Conservation (phyloP, 1,140 invertebrate species). For the Drosophila cardini region DNA sequence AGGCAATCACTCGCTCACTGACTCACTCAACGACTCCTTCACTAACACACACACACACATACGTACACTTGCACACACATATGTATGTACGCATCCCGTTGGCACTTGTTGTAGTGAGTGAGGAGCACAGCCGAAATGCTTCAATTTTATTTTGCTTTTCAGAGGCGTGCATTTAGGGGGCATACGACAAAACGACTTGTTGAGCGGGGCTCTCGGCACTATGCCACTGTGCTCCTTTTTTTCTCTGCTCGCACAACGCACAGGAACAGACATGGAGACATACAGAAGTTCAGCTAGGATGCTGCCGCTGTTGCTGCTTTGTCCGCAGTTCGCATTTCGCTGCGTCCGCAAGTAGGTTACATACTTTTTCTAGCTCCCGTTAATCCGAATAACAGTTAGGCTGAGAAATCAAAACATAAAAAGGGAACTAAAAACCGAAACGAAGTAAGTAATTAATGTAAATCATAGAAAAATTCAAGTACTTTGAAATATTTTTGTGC, state of each 20-base stretch:
- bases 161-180: slow-evolving; percentile 1
- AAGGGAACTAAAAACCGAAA: not conserved
- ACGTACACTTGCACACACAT: not conserved
- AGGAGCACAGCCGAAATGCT: slow-evolving; percentile 25
- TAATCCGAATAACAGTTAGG: slow-evolving; percentile 4
- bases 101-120: not conserved
- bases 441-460: slow-evolving; percentile 25
- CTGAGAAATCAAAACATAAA: not conserved
- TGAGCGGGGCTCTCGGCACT: not conserved
- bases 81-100: slow-evolving; percentile 17
- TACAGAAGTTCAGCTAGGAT: slow-evolving; percentile 41
- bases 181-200: slow-evolving; percentile 13
- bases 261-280: slow-evolving; percentile 14
- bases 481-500: no score
- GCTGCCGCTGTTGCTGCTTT: slow-evolving; percentile 55
- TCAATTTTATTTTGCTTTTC: not conserved
- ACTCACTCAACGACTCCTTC: slow-evolving; percentile 10
- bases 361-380: slow-evolving; percentile 57
- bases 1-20: slow-evolving; percentile 54
- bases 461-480: not conserved
- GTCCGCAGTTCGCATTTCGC: slow-evolving; percentile 65
- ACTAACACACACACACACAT: slow-evolving; percentile 4
- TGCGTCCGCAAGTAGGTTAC: slow-evolving; percentile 79
- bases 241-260: slow-evolving; percentile 21
- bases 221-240: slow-evolving; percentile 37